Evolutionary conservation across 64 coral and sea anemone species (phyloP), one percentile per base, ranked within the genome.

Genomic region (Dendrophyllia cribrosa): DNA sequence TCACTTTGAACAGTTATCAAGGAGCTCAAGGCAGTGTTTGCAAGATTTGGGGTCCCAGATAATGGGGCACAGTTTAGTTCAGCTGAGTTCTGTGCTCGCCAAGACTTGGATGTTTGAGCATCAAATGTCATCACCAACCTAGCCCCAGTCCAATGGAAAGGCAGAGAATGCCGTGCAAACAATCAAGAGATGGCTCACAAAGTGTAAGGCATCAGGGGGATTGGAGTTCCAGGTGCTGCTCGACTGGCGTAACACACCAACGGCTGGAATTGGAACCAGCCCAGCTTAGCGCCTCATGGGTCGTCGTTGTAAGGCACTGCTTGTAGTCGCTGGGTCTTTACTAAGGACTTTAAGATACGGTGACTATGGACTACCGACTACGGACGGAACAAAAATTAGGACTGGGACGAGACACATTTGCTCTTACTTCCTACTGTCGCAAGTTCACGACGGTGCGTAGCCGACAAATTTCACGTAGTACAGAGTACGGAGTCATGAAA

Each of bases 61-160:
- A 86, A 86, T 43, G 83, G 64, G 0, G 58, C 83, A 13, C 83
- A 86, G 83, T 86, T 86, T 51, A 45, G 22, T 44, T 66, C 83
- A 17, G 60, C 59, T 9, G 83, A 86, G 17, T 86, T 21, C 24
- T 19, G 64, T 68, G 14, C 66, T 86, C 64, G 83, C 83, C 6
- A 68, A 66, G n/a, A 86, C 59, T 16, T 86, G 83, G 83, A 55
- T 21, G 59, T 86, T 70, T 86, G 23, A 66, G 19, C 83, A 86
- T 62, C 22, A 45, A n/a, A 86, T 59, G 20, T 86, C 43, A 9
- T 34, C 75, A 5, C 45, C 26, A 5, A 4, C 6, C 6, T 14
- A 77, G 5, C 17, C 75, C 3, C n/a, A 77, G 6, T 22, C 75
- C 3, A 77, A 77, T 77, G 75, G 75, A 26, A 77, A 77, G 75